Conservation (phyloP, 2,113 vertebrate genomes). For the Cryptotis parvus region DNA sequence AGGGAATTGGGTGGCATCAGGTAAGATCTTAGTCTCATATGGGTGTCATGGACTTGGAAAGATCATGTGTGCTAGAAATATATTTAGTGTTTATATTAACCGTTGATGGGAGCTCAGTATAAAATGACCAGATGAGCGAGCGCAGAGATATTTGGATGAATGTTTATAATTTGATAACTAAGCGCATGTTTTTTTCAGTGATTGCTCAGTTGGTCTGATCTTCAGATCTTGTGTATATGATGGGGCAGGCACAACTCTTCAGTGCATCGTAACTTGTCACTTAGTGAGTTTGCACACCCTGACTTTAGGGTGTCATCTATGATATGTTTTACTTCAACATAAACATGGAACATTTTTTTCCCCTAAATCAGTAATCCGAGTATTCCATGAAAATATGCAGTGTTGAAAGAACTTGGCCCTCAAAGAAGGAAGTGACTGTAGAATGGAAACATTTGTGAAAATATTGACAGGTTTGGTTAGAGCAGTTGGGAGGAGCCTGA, state of each 20-base stretch:
- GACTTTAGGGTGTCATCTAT: slow-evolving; percentile 27
- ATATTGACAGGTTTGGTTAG: slow-evolving; percentile 21
- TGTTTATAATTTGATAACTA: not conserved
- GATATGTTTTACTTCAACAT: not conserved
- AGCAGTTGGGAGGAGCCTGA: not conserved
- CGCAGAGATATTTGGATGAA: not conserved
- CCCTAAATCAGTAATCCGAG: slow-evolving; percentile 39
- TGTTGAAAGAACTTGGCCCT: slow-evolving; percentile 1
- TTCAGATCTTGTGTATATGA: slow-evolving; percentile 5
- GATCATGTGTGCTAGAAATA: not conserved
- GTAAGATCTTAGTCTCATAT: not conserved
- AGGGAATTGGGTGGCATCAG: not conserved
- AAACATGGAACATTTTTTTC: slow-evolving; percentile 40
- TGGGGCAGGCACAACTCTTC: slow-evolving; percentile 11
- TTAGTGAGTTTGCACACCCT: slow-evolving; percentile 26
- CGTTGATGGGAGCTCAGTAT: not conserved
- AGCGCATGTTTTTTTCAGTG: not conserved
- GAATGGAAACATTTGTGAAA: slow-evolving; percentile 16
- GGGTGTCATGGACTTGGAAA: slow-evolving; percentile 12
- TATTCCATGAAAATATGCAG: not conserved
- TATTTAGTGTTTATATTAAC: slow-evolving; percentile 50
- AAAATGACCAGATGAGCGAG: not conserved
- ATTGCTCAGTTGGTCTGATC: slow-evolving; percentile 28
- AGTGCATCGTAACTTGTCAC: not conserved
- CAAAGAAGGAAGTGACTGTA: not conserved